Percentiles rank a stretch among this genome's conserved stretches.
Evolutionary conservation across 2,797 vertebrate species (phyloP).

Genomic region (Hyperoplus immaculatus): DNA sequence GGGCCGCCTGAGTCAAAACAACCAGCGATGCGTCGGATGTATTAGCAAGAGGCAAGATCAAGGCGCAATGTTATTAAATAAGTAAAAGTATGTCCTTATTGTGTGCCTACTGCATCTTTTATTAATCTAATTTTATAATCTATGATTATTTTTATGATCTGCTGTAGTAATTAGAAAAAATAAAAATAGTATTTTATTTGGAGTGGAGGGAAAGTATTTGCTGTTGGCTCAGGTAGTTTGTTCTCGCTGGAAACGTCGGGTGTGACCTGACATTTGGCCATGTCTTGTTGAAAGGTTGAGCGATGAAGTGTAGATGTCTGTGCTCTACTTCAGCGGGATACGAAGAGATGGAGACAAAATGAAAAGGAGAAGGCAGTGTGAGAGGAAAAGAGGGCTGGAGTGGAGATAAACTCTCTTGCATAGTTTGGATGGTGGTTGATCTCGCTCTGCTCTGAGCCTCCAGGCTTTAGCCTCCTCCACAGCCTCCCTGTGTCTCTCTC

Average conservation of each 20-base stretch:
- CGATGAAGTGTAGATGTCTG: constrained; percentile 58
- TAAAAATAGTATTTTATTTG: too few species aligned
- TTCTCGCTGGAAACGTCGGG: constrained; percentile 50
- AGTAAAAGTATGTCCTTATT: too few species aligned
- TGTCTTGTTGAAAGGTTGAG: constrained; percentile 58
- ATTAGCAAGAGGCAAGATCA: too few species aligned
- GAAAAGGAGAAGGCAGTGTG: constrained; percentile 30
- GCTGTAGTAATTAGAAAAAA: too few species aligned
- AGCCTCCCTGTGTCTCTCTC: constrained; percentile 69
- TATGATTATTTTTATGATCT: too few species aligned
- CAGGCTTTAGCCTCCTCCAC: constrained; percentile 74
- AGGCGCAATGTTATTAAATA: too few species aligned
- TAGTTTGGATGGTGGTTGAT: constrained; percentile 73
- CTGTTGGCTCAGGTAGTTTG: constrained; percentile 42
- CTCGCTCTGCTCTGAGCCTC: constrained; percentile 73
- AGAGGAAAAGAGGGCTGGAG: constrained; percentile 41
- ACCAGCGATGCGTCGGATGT: too few species aligned
- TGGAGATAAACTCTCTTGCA: constrained; percentile 72
- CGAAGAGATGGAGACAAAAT: constrained; percentile 50
- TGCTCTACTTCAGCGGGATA: constrained; percentile 44
- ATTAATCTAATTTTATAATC: too few species aligned
- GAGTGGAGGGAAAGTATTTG: constrained; percentile 29
- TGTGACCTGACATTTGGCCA: constrained; percentile 71
- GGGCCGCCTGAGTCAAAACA: too few species aligned
- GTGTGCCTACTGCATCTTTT: too few species aligned